A percentile compares a stretch with the other conserved stretches of the same genome.
These are phyloP conservation scores for Plebejus argus DNA, from an alignment of 2,888 invertebrate genomes.

Conservation along the genomic window DNA sequence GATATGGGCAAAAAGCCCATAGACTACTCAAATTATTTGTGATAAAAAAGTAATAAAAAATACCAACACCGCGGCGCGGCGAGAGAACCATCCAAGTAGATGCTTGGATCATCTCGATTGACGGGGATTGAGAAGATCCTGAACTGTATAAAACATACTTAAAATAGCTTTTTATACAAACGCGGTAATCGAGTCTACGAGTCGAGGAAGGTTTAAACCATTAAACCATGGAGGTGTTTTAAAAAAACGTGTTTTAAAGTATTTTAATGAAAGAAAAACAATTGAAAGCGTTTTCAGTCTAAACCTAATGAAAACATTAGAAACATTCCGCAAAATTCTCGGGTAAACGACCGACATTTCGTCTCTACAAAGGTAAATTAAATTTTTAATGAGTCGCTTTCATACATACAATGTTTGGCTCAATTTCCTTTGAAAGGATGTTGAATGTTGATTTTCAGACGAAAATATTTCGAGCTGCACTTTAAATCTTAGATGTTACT, in stretches of 20 bases:
- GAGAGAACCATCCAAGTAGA: no score
- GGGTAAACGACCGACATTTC: conserved; percentile 1
- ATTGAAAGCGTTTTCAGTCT: background rate
- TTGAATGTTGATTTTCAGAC: background rate
- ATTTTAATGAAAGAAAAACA: background rate
- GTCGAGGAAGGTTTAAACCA: no score
- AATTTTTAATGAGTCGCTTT: conserved; percentile 22
- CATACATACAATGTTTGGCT: conserved; percentile 13
- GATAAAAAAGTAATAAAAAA: no score
- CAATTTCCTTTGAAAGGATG: background rate
- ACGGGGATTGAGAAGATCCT: no score
- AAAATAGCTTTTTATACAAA: no score
- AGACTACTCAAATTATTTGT: no score
- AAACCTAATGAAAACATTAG: conserved; percentile 18
- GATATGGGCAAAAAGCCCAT: no score
- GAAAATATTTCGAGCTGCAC: background rate
- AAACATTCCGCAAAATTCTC: background rate
- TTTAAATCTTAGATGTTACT: background rate
- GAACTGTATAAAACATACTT: no score
- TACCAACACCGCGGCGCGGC: no score
- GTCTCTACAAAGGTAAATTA: conserved; percentile 23
- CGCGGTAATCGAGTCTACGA: no score
- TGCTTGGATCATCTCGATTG: no score
- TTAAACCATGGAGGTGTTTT: background rate
- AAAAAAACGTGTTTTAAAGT: background rate